These are phyloP conservation scores for Epizoanthus fatuus DNA, from an alignment of 92 coral and sea anemone species.

Conservation along the genomic window DNA sequence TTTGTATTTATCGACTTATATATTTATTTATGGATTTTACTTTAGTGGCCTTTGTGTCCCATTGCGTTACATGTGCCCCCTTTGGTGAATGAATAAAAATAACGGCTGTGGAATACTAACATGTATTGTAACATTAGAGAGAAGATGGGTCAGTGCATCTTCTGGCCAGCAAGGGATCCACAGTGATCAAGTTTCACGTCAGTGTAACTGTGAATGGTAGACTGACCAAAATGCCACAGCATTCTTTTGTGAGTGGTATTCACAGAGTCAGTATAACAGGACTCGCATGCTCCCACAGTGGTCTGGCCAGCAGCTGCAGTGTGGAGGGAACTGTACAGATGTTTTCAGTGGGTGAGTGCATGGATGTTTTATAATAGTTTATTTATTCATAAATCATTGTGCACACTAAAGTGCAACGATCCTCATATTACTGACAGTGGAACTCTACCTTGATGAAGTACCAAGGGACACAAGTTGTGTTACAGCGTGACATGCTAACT, in stretches of 20 bases:
- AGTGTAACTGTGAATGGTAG: conserved; percentile 4
- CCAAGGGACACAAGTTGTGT: too few relatives aligned
- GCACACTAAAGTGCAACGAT: too few relatives aligned
- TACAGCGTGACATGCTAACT: too few relatives aligned
- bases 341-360: conserved; percentile 52
- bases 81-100: too few relatives aligned
- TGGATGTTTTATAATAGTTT: neutral
- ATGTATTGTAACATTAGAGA: neutral
- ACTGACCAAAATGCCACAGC: conserved; percentile 30
- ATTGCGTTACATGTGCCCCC: too few relatives aligned
- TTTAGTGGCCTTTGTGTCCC: too few relatives aligned
- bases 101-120: too few relatives aligned
- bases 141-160: conserved; percentile 12
- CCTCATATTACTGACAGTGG: too few relatives aligned
- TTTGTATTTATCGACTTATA: too few relatives aligned
- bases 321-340: conserved; percentile 72
- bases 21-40: too few relatives aligned
- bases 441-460: too few relatives aligned
- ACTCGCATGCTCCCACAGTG: conserved; percentile 54
- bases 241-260: conserved; percentile 49
- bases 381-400: neutral
- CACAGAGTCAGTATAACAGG: conserved; percentile 77
- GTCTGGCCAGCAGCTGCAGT: conserved; percentile 65
- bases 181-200: conserved; percentile 16
- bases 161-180: conserved; percentile 36